Evolutionary conservation across 1,140 invertebrate genomes (phyloP).

Genomic region (Zaprionus tsacasi): DNA sequence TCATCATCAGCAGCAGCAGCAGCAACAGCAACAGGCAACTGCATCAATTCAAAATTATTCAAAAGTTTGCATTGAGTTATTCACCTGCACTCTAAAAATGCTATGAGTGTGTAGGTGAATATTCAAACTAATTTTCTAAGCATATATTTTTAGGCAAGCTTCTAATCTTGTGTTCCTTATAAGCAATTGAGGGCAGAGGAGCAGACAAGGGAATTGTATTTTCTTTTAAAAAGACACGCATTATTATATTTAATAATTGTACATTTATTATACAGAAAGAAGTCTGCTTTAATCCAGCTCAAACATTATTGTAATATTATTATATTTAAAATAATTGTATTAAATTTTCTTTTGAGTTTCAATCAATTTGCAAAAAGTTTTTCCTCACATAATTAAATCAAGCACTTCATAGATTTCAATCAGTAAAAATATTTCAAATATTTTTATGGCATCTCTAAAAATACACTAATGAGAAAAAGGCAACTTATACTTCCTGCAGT

Average conservation of each 20-base stretch:
- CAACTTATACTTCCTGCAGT: not conserved
- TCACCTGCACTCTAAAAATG: conserved; percentile 33
- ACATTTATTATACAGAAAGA: not conserved
- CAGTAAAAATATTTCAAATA: too few relatives aligned
- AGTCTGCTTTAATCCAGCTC: too few relatives aligned
- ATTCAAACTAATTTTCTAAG: conserved; percentile 46
- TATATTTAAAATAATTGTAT: too few relatives aligned
- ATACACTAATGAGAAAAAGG: not conserved
- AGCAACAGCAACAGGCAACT: not conserved
- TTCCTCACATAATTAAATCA: too few relatives aligned
- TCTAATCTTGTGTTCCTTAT: too few relatives aligned
- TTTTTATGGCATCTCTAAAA: not conserved
- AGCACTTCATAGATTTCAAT: too few relatives aligned
- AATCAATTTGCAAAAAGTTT: not conserved
- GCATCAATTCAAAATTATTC: conserved; percentile 50
- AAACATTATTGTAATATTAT: not conserved
- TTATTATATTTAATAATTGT: too few relatives aligned
- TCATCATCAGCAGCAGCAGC: conserved; percentile 25
- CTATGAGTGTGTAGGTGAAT: conserved; percentile 13
- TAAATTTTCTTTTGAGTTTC: too few relatives aligned
- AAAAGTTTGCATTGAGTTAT: conserved; percentile 31
- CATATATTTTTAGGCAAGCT: conserved; percentile 28
- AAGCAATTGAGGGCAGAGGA: not conserved
- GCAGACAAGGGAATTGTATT: too few relatives aligned
- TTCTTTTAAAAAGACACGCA: too few relatives aligned